phyloP scores from a whole-genome alignment of 30 jellyfish, hydroid and myxozoan species.

The Haliclystus octoradiatus region DNA sequence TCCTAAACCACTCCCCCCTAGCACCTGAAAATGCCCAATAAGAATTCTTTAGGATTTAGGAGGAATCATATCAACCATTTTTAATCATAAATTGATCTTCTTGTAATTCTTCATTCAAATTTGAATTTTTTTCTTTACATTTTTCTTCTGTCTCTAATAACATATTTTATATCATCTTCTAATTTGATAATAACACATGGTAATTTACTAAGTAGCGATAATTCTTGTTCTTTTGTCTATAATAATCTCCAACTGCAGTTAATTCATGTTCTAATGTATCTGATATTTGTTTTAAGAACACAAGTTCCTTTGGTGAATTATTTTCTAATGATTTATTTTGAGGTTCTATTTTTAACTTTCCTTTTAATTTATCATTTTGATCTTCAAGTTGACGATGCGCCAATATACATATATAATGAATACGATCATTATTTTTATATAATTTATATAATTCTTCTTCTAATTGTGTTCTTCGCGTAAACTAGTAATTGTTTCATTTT shows the following conservation, averaged over 20 bases:
- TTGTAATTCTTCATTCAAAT: slow-evolving; percentile 34
- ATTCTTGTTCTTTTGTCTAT: slow-evolving; percentile 56
- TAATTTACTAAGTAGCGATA: slow-evolving; percentile 27
- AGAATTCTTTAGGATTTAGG: too few species aligned
- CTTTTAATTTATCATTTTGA: slow-evolving; percentile 58
- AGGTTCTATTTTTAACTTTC: background rate
- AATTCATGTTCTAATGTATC: slow-evolving; percentile 32
- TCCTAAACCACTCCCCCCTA: too few species aligned
- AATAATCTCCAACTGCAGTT: slow-evolving; percentile 4
- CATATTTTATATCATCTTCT: slow-evolving; percentile 36
- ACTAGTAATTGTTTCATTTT: background rate
- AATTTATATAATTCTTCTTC: slow-evolving; percentile 47
- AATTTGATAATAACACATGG: slow-evolving; percentile 41
- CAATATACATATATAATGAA: slow-evolving; percentile 66
- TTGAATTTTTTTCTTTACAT: slow-evolving; percentile 9
- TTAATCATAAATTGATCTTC: slow-evolving; percentile 53
- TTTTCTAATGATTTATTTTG: background rate
- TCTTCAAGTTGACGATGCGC: slow-evolving; percentile 74
- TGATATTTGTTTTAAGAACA: slow-evolving; percentile 18
- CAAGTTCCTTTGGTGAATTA: slow-evolving; percentile 21
- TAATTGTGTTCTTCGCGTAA: background rate
- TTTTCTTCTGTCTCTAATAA: slow-evolving; percentile 20
- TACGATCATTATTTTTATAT: slow-evolving; percentile 52
- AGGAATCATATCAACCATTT: too few species aligned
- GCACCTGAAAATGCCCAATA: too few species aligned